Evolutionary conservation across 2,113 vertebrate genomes (phyloP).

Genomic region (Platysternon megacephalum): DNA sequence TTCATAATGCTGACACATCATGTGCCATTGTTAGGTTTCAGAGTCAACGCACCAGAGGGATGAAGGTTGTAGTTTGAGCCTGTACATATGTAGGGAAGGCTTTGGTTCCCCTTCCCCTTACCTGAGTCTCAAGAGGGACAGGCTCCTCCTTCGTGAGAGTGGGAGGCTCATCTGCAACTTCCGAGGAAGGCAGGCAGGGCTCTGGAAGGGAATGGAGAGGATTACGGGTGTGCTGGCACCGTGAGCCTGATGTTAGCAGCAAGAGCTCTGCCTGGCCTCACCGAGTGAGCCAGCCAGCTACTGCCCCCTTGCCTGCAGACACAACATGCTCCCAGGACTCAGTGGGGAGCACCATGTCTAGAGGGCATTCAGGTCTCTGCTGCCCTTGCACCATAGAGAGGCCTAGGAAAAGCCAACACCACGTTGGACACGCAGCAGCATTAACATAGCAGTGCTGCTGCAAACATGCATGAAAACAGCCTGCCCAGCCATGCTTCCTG

Average conservation of each 20-base stretch:
- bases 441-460: background rate
- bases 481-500: accelerated
- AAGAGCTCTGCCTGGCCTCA: accelerated
- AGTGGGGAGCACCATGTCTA: background rate
- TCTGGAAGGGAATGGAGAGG: constrained; percentile 75
- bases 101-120: constrained; percentile 49
- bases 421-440: background rate
- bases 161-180: constrained; percentile 95
- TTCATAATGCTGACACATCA: background rate
- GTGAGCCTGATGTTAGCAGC: background rate
- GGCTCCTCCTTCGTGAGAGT: constrained; percentile 97
- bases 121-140: constrained; percentile 84
- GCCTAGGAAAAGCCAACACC: background rate
- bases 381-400: background rate
- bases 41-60: background rate
- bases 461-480: background rate
- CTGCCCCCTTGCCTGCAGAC: background rate
- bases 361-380: background rate
- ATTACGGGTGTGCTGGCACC: background rate
- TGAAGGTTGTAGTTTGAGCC: background rate
- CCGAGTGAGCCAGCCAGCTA: background rate
- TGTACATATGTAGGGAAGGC: accelerated
- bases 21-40: background rate
- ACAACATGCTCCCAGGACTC: background rate
- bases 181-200: constrained; percentile 87